Evolutionary conservation across 2,797 vertebrate genomes (phyloP).

Genomic region (Syngnathus acus): DNA sequence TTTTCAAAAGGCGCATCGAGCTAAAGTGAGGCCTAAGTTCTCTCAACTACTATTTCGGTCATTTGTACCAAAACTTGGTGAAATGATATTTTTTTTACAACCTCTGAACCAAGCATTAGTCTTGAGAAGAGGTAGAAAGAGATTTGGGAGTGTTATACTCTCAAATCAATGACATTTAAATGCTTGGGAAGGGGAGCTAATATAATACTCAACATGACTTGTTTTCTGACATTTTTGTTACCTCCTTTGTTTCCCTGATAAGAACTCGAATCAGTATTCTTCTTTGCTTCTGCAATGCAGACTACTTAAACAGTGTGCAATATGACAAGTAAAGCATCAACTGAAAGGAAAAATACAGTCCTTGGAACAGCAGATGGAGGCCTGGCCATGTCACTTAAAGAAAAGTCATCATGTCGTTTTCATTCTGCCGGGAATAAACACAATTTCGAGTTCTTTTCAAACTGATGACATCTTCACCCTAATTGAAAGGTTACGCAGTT

Average conservation of each 20-base stretch:
- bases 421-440: neutral
- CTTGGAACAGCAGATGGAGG: neutral
- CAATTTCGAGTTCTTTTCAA: neutral
- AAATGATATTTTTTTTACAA: too few relatives aligned
- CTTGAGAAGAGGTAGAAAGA: too few relatives aligned
- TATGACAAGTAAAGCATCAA: slow-evolving; percentile 1
- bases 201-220: too few relatives aligned
- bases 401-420: neutral
- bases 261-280: neutral
- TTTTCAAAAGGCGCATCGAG: neutral
- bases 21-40: too few relatives aligned
- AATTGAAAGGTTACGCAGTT: neutral
- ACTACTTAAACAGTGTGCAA: neutral
- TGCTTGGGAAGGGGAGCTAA: too few relatives aligned
- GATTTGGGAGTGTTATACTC: too few relatives aligned
- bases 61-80: too few relatives aligned
- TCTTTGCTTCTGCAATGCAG: neutral
- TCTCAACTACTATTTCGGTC: too few relatives aligned
- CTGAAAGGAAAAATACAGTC: slow-evolving; percentile 1
- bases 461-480: neutral
- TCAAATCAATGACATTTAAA: too few relatives aligned
- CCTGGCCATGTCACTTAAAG: neutral
- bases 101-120: too few relatives aligned
- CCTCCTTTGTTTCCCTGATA: neutral
- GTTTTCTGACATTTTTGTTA: neutral